Percentiles rank a stretch among this genome's conserved stretches.
phyloP scores from a whole-genome alignment of 2,888 invertebrate species.

The Lutraria lutraria region DNA sequence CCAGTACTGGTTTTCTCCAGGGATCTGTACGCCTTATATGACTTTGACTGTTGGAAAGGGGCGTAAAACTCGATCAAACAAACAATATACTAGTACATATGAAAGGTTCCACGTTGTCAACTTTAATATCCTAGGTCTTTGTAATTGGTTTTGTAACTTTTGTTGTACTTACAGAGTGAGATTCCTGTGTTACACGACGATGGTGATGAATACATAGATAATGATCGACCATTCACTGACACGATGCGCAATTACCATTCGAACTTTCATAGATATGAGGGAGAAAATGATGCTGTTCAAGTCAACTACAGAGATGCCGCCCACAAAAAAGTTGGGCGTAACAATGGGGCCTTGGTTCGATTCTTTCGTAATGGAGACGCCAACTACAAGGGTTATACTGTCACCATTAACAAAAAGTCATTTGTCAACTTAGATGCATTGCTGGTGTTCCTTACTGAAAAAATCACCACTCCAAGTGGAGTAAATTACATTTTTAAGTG shows the following conservation, averaged over 20 bases:
- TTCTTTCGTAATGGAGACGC: conserved; percentile 98
- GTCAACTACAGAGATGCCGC: conserved; percentile 57
- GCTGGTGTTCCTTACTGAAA: conserved; percentile 94
- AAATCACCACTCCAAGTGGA: conserved; percentile 95
- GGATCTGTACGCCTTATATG: too few species aligned
- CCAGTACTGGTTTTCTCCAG: too few species aligned
- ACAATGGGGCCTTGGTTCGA: conserved; percentile 88
- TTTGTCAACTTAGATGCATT: conserved; percentile 94
- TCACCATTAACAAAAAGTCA: conserved; percentile 91
- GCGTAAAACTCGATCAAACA: too few species aligned
- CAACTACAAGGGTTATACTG: conserved; percentile 95
- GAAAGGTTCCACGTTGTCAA: too few species aligned
- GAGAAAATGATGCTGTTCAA: conserved; percentile 52
- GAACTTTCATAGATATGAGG: conserved; percentile 63
- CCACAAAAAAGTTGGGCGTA: conserved; percentile 49
- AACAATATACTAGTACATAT: too few species aligned
- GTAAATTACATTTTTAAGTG: conserved; percentile 96
- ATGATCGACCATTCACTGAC: conserved; percentile 72
- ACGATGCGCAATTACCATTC: conserved; percentile 53
- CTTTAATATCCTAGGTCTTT: too few species aligned
- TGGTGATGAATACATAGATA: conserved; percentile 61
- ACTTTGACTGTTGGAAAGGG: too few species aligned
- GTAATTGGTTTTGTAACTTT: not conserved
- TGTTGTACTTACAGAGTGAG: conserved; percentile 71
- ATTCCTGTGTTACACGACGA: conserved; percentile 63